Evolutionary conservation across 2,113 vertebrate genomes (phyloP).

Genomic region (Notarius quadriscutis): DNA sequence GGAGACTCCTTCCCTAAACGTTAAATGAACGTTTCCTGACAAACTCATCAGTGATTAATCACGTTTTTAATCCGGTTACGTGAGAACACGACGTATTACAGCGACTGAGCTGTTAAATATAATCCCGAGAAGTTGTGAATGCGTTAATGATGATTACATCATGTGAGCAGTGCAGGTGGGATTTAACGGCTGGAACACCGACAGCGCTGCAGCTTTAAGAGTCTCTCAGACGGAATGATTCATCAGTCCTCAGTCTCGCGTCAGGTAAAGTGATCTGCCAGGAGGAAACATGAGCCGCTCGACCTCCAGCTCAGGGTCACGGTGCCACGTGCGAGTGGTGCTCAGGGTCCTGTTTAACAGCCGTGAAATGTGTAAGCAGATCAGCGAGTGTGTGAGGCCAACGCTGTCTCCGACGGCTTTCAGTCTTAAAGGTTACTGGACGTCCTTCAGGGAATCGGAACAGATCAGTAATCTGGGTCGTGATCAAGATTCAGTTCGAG

Average conservation of each 20-base stretch:
- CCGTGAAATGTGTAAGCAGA: conserved; percentile 52
- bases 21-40: background rate
- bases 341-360: conserved; percentile 46
- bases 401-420: background rate
- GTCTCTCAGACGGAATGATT: conserved; percentile 53
- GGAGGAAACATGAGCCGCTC: conserved; percentile 59
- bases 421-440: background rate
- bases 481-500: too few species aligned
- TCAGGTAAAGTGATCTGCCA: conserved; percentile 66
- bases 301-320: conserved; percentile 62
- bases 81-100: too few species aligned
- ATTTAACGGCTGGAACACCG: background rate
- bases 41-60: background rate
- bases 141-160: background rate
- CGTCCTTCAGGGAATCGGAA: background rate
- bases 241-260: conserved; percentile 34
- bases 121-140: background rate
- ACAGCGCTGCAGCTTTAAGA: conserved; percentile 7
- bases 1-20: background rate
- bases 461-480: background rate
- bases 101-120: too few species aligned
- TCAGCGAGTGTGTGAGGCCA: conserved; percentile 48
- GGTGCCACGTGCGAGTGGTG: conserved; percentile 10
- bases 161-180: background rate
- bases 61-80: background rate